These are phyloP conservation scores for Peucedramus taeniatus DNA, from an alignment of 2,113 vertebrate species.

Conservation along the genomic window DNA sequence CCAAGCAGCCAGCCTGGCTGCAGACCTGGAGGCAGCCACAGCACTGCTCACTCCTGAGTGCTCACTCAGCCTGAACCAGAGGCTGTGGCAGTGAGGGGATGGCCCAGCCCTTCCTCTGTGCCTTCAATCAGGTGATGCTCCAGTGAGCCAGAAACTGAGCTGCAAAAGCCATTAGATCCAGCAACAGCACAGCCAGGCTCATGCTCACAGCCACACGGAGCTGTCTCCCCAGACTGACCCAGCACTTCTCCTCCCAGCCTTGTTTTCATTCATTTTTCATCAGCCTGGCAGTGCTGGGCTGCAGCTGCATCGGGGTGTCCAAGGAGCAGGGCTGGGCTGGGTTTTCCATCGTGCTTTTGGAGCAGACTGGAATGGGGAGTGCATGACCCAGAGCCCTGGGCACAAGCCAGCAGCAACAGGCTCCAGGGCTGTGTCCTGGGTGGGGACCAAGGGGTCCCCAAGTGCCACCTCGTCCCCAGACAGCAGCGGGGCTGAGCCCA, in stretches of 20 bases:
- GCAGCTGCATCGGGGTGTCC: accelerated
- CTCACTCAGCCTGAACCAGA: neutral
- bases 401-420: neutral
- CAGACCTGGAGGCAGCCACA: neutral
- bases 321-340: neutral
- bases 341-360: neutral
- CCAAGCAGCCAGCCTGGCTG: neutral
- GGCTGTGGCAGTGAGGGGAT: neutral
- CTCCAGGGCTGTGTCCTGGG: accelerated
- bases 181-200: neutral
- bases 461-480: too few species aligned
- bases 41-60: accelerated
- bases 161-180: neutral
- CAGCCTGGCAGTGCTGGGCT: neutral
- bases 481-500: accelerated
- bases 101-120: neutral
- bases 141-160: constrained; percentile 17
- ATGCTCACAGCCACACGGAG: neutral
- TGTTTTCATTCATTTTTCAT: neutral
- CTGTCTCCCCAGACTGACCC: neutral
- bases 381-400: neutral
- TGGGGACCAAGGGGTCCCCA: neutral
- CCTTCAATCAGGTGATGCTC: neutral
- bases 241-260: neutral
- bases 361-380: accelerated